These are phyloP conservation scores for Pentalonia nigronervosa DNA, from an alignment of 1,140 invertebrate species.

Conservation along the genomic window DNA sequence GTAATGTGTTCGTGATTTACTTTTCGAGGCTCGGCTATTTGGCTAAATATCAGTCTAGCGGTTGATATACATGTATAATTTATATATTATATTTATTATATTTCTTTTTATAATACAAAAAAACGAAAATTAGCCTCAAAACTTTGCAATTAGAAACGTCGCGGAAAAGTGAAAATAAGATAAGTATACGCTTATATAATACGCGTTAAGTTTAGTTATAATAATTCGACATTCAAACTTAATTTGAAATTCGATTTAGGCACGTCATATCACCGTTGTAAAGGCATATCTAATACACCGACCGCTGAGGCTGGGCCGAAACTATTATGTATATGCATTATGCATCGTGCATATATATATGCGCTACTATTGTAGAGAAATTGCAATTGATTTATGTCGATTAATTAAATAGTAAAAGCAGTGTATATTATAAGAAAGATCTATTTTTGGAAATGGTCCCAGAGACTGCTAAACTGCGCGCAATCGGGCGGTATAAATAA, in stretches of 20 bases:
- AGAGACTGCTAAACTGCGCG: neutral
- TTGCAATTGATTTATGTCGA: conserved; percentile 43
- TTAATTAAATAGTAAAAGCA: conserved; percentile 15
- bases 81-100: neutral
- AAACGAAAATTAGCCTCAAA: neutral
- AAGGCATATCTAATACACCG: neutral
- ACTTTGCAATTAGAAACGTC: neutral
- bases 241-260: neutral
- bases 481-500: conserved; percentile 40
- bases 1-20: neutral
- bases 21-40: neutral
- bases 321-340: neutral
- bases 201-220: neutral
- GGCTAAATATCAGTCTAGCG: neutral
- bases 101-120: neutral
- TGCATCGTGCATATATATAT: neutral
- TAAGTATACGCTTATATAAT: neutral
- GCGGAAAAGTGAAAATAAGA: neutral
- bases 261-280: neutral
- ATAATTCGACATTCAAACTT: neutral
- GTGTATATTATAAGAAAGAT: neutral
- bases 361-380: neutral
- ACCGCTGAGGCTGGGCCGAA: neutral
- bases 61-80: neutral
- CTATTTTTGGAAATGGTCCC: conserved; percentile 39